Evolutionary conservation across 2,888 invertebrate species (phyloP).

Genomic region (Eudemis profundana): DNA sequence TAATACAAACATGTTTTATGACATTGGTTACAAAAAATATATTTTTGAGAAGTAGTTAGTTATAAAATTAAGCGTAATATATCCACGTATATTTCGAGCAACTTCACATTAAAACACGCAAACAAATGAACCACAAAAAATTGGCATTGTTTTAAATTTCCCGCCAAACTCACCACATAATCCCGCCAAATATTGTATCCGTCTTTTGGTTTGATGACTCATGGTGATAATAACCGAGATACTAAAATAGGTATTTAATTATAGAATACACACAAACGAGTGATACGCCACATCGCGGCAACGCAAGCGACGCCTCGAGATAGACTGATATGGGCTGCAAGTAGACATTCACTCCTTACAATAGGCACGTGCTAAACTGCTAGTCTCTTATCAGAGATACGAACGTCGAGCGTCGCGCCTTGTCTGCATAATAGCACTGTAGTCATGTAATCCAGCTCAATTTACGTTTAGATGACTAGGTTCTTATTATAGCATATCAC

Average conservation of each 20-base stretch:
- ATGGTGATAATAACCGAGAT: slow-evolving; percentile 46
- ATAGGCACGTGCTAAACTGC: not conserved
- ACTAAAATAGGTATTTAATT: slow-evolving; percentile 22
- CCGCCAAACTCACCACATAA: slow-evolving; percentile 72
- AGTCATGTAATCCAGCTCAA: not conserved
- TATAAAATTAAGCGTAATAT: too few relatives aligned
- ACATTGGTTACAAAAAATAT: too few relatives aligned
- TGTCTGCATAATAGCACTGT: too few relatives aligned
- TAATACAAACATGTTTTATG: too few relatives aligned
- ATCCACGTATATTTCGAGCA: too few relatives aligned
- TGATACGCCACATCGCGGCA: slow-evolving; percentile 22
- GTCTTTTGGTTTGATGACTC: slow-evolving; percentile 59
- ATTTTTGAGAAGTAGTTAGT: too few relatives aligned
- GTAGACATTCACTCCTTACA: not conserved
- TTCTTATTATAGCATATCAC: not conserved
- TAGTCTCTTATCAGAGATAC: slow-evolving; percentile 23
- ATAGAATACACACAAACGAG: slow-evolving; percentile 3
- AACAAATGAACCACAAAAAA: slow-evolving; percentile 40
- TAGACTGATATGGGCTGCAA: slow-evolving; percentile 22
- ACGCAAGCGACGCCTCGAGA: slow-evolving; percentile 6
- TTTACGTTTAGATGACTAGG: not conserved
- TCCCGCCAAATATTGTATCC: slow-evolving; percentile 78
- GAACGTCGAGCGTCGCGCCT: not conserved
- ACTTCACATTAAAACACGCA: too few relatives aligned
- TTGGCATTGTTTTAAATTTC: slow-evolving; percentile 50